These are phyloP conservation scores for Chloropsis hardwickii DNA, from an alignment of 2,113 vertebrate genomes.

Conservation along the genomic window DNA sequence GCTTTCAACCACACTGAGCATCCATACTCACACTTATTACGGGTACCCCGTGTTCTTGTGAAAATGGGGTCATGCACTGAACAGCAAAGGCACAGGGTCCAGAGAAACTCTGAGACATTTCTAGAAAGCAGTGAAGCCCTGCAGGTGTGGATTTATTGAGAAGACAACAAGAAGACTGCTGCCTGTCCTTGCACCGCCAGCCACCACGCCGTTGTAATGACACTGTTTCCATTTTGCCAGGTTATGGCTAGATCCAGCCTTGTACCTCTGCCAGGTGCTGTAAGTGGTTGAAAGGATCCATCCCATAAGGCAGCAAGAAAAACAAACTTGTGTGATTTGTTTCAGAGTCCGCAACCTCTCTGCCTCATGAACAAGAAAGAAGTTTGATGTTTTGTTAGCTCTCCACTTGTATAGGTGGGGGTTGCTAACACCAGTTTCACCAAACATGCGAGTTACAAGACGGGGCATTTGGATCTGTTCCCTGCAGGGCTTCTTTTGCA, in stretches of 20 bases:
- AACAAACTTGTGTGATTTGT: not conserved
- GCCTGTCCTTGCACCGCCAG: fast-evolving
- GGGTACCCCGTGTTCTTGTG: not conserved
- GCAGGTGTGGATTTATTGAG: not conserved
- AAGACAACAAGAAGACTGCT: not conserved
- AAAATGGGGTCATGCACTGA: not conserved
- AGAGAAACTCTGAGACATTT: not conserved
- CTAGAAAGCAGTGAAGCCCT: not conserved
- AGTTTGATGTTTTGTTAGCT: not conserved
- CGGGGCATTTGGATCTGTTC: not conserved
- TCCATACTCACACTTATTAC: not conserved
- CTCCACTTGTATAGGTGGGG: not conserved
- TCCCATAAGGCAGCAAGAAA: not conserved
- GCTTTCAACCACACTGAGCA: not conserved
- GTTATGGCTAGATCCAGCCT: not conserved
- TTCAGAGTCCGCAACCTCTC: not conserved
- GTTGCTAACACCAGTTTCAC: not conserved
- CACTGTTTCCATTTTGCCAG: not conserved
- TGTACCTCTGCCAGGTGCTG: not conserved
- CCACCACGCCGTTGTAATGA: not conserved
- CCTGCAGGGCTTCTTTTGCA: fast-evolving
- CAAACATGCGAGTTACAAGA: not conserved
- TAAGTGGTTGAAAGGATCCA: not conserved
- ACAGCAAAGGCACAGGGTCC: not conserved
- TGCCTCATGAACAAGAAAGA: not conserved